These are phyloP conservation scores for Poecilus cupreus DNA, from an alignment of 2,888 invertebrate genomes.

Conservation along the genomic window DNA sequence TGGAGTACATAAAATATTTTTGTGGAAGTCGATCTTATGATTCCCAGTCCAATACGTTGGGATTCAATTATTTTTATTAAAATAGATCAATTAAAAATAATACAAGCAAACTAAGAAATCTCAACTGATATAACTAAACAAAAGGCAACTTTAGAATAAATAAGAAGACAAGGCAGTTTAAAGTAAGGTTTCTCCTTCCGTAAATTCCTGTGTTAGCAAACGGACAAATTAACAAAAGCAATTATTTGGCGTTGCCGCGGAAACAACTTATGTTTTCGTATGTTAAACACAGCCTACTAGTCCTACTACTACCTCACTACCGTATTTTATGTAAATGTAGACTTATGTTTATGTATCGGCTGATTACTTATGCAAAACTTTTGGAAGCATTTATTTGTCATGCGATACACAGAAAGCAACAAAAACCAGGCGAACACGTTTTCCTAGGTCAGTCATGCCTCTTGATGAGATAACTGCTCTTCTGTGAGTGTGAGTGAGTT, in stretches of 20 bases:
- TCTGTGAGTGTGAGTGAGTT: not conserved
- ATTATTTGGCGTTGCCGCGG: conserved; percentile 28
- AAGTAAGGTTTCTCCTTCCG: not conserved
- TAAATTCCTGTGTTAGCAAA: not conserved
- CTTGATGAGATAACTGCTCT: conserved; percentile 44
- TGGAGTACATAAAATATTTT: too few species aligned
- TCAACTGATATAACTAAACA: not conserved
- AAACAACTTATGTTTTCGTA: conserved; percentile 52
- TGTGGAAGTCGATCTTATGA: too few species aligned
- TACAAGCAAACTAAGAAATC: not conserved
- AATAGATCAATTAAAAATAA: not conserved
- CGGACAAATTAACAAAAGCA: conserved; percentile 1
- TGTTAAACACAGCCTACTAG: conserved; percentile 51
- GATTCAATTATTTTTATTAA: too few species aligned
- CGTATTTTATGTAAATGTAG: conserved; percentile 58
- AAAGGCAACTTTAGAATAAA: not conserved
- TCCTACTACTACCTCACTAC: conserved; percentile 31
- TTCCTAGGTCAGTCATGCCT: conserved; percentile 47
- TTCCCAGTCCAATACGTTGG: too few species aligned
- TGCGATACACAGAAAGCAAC: conserved; percentile 55
- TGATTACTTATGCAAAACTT: conserved; percentile 60
- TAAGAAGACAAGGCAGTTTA: not conserved
- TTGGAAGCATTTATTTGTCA: conserved; percentile 60
- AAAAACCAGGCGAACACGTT: conserved; percentile 47
- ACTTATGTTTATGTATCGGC: conserved; percentile 59